A percentile compares a stretch with the other conserved stretches of the same genome.
Evolutionary conservation across 2,888 invertebrate species (phyloP).

Genomic region (Archips crataeganus): DNA sequence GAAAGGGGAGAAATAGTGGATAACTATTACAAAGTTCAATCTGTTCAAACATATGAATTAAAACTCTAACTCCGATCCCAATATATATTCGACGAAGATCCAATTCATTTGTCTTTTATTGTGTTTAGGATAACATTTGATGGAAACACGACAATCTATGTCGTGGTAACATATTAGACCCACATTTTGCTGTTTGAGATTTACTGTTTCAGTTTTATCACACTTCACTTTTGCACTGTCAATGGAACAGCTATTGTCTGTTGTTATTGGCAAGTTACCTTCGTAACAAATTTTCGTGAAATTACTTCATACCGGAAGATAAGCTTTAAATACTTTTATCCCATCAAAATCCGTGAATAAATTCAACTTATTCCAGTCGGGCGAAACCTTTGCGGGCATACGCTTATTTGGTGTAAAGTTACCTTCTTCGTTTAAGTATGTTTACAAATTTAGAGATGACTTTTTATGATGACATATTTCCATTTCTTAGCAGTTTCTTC

Average conservation of each 20-base stretch:
- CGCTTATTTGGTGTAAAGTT: neutral
- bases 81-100: constrained; percentile 17
- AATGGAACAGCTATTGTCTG: neutral
- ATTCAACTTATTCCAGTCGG: neutral
- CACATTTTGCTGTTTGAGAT: no score
- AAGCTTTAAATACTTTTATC: constrained; percentile 7
- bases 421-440: neutral
- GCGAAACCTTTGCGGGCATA: neutral
- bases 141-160: neutral
- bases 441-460: neutral
- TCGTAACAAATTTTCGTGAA: neutral
- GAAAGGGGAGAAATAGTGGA: constrained; percentile 38
- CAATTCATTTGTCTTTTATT: neutral
- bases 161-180: neutral
- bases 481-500: neutral
- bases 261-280: neutral
- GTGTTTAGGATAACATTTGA: neutral
- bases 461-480: neutral
- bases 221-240: neutral
- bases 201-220: neutral
- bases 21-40: constrained; percentile 40
- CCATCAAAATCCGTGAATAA: neutral
- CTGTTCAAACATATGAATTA: constrained; percentile 20
- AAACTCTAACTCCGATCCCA: neutral
- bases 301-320: neutral